phyloP scores from a whole-genome alignment of 2,113 vertebrate genomes.

The Heteronetta atricapilla region DNA sequence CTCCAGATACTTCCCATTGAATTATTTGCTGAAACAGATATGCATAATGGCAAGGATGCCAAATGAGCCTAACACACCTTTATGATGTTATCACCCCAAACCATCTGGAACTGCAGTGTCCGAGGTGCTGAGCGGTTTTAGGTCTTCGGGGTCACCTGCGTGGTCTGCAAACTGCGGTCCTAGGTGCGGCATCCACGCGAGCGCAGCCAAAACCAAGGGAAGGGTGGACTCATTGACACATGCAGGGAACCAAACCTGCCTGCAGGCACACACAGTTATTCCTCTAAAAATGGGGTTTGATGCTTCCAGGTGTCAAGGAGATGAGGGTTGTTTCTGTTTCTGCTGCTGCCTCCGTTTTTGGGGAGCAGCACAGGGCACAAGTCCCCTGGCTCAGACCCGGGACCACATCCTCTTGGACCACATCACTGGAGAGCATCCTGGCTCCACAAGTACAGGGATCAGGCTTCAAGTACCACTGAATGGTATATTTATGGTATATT shows the following conservation, averaged over 20 bases:
- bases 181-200: neutral
- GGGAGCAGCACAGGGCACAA: neutral
- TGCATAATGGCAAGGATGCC: neutral
- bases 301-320: neutral
- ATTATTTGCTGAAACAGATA: neutral
- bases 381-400: too few relatives aligned
- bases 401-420: neutral
- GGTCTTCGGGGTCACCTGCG: neutral
- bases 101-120: neutral
- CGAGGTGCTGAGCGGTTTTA: neutral
- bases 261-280: neutral
- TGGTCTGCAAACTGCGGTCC: too few relatives aligned
- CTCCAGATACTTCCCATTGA: neutral
- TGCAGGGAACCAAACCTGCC: too few relatives aligned
- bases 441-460: accelerated
- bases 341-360: neutral
- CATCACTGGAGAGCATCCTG: neutral
- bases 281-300: neutral
- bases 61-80: neutral
- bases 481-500: neutral
- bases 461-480: neutral
- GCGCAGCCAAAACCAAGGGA: neutral
- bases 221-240: neutral
- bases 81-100: neutral
- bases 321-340: neutral